phyloP scores from a whole-genome alignment of 2,113 vertebrate genomes.

The Paramormyrops kingsleyae region DNA sequence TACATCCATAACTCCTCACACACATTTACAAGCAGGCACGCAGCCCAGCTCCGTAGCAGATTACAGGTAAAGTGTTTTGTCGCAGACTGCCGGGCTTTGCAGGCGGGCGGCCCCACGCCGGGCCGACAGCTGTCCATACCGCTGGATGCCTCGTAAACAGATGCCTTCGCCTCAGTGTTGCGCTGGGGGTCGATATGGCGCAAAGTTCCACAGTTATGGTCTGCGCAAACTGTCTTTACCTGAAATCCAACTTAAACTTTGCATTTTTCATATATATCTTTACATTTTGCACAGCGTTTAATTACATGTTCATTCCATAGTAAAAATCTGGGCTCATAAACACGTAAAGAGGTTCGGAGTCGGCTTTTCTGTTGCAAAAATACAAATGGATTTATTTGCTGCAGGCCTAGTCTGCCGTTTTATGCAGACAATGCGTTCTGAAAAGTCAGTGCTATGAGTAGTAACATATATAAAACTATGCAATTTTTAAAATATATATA shows the following conservation, averaged over 20 bases:
- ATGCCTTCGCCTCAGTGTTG: not conserved
- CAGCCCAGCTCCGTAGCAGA: not conserved
- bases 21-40: not conserved
- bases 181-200: not conserved
- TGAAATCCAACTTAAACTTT: not conserved
- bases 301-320: not conserved
- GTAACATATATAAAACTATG: not conserved
- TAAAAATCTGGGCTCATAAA: not conserved
- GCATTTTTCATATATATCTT: not conserved
- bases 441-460: not conserved
- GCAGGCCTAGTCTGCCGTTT: not conserved
- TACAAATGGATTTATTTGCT: not conserved
- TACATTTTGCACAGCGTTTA: not conserved
- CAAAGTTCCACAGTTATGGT: not conserved
- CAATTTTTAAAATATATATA: not conserved
- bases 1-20: not conserved
- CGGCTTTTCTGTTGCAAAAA: not conserved
- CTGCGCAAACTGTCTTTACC: not conserved
- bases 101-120: not conserved
- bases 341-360: not conserved
- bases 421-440: not conserved
- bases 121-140: conserved; percentile 9
- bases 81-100: not conserved
- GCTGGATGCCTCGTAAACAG: conserved; percentile 10
- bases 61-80: conserved; percentile 16